A percentile compares a stretch with the other conserved stretches of the same genome.
Evolutionary conservation across 2,888 invertebrate species (phyloP).

Genomic region (Hypolimnas misippus): DNA sequence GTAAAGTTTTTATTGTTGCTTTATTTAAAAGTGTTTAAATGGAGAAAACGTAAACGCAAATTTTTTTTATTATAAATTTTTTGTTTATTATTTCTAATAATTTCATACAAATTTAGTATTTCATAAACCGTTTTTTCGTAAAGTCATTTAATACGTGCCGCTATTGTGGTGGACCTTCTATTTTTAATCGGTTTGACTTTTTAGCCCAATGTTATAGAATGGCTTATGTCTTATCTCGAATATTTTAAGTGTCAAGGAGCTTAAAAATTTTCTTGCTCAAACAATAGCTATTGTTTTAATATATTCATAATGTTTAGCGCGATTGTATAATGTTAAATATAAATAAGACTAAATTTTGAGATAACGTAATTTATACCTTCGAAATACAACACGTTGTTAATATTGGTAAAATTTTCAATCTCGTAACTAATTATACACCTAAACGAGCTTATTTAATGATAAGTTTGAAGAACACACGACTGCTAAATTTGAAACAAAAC

Average conservation of each 20-base stretch:
- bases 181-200: constrained; percentile 41
- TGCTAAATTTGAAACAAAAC: too few relatives aligned
- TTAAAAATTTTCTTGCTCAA: constrained; percentile 36
- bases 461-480: too few relatives aligned
- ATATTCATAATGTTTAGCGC: constrained; percentile 31
- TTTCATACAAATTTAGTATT: constrained; percentile 1
- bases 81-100: neutral
- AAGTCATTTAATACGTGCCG: constrained; percentile 71
- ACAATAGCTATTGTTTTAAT: constrained; percentile 41
- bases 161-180: constrained; percentile 56
- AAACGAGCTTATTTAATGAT: neutral
- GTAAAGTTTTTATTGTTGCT: neutral
- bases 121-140: constrained; percentile 15
- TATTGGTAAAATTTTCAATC: neutral
- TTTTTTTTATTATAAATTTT: too few relatives aligned
- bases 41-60: too few relatives aligned
- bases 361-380: constrained; percentile 21
- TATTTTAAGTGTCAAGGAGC: constrained; percentile 40
- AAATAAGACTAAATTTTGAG: constrained; percentile 28
- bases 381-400: constrained; percentile 4
- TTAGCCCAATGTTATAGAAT: constrained; percentile 26
- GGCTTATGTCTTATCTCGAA: constrained; percentile 32
- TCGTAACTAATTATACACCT: neutral
- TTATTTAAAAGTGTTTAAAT: neutral
- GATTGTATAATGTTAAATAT: constrained; percentile 27